A percentile compares a stretch with the other conserved stretches of the same genome.
Evolutionary conservation across 2,888 invertebrate genomes (phyloP).

Genomic region (Clusia tigrina): DNA sequence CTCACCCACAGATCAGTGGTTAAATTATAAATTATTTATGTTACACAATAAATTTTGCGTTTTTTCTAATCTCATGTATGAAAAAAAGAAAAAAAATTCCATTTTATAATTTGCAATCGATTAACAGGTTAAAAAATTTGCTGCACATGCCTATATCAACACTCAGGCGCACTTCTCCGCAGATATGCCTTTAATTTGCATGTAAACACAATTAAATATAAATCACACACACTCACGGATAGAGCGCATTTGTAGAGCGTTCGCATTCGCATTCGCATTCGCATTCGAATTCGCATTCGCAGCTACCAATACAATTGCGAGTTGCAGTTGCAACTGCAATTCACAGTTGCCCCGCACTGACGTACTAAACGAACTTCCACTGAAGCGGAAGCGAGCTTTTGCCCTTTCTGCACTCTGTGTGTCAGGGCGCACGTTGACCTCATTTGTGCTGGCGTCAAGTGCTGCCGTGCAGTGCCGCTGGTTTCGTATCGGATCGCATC

Average conservation of each 20-base stretch:
- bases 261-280: slow-evolving; percentile 29
- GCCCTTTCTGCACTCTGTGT: background rate
- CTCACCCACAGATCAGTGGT: no score
- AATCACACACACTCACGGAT: slow-evolving; percentile 1
- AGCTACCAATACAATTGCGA: slow-evolving; percentile 59
- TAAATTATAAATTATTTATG: no score
- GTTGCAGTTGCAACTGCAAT: slow-evolving; percentile 33
- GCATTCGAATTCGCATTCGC: slow-evolving; percentile 45
- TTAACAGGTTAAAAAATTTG: no score
- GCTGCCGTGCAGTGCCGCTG: slow-evolving; percentile 31
- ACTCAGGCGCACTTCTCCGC: background rate
- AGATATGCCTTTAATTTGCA: slow-evolving; percentile 1
- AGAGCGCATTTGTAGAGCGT: no score
- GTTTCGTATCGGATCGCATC: slow-evolving; percentile 2
- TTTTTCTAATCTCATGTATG: no score
- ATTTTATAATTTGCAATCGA: no score
- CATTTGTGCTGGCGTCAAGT: slow-evolving; percentile 51
- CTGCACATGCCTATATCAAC: no score
- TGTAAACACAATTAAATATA: slow-evolving; percentile 4
- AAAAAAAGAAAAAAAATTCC: no score
- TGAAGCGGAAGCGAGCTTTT: slow-evolving; percentile 3
- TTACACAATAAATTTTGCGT: no score
- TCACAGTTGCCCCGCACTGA: slow-evolving; percentile 14
- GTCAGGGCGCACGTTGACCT: slow-evolving; percentile 42
- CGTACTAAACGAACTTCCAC: background rate